Percentiles rank a stretch among this genome's conserved stretches.
Evolutionary conservation across 2,888 invertebrate genomes (phyloP).

Genomic region (Spatulosminthurus flaviceps): DNA sequence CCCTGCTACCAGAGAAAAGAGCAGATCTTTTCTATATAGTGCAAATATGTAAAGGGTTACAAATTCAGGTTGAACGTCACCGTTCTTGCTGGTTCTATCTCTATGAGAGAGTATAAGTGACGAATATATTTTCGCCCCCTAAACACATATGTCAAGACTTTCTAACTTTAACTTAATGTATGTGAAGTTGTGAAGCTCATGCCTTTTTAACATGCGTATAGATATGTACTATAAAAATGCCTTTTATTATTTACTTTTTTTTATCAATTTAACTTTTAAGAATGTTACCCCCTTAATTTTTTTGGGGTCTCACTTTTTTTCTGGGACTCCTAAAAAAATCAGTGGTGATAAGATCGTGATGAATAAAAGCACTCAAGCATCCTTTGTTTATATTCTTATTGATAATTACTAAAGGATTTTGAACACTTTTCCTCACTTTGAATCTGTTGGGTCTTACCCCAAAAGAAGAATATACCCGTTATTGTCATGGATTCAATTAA

Average conservation of each 20-base stretch:
- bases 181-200: no score
- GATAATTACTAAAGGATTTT: not conserved
- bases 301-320: slow-evolving; percentile 2
- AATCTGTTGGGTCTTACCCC: not conserved
- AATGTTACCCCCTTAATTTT: not conserved
- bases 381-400: not conserved
- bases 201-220: no score
- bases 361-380: not conserved
- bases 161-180: no score
- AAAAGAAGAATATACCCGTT: not conserved
- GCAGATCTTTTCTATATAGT: no score
- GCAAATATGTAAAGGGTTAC: no score
- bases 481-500: not conserved
- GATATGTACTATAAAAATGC: no score
- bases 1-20: no score
- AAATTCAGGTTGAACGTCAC: no score
- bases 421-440: not conserved
- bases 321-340: not conserved
- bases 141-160: no score
- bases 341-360: not conserved
- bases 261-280: not conserved
- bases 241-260: not conserved
- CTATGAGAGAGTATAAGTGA: no score
- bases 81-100: no score
- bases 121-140: no score